These are phyloP conservation scores for Varecia variegata DNA, from an alignment of 2,797 vertebrate species.

Conservation along the genomic window DNA sequence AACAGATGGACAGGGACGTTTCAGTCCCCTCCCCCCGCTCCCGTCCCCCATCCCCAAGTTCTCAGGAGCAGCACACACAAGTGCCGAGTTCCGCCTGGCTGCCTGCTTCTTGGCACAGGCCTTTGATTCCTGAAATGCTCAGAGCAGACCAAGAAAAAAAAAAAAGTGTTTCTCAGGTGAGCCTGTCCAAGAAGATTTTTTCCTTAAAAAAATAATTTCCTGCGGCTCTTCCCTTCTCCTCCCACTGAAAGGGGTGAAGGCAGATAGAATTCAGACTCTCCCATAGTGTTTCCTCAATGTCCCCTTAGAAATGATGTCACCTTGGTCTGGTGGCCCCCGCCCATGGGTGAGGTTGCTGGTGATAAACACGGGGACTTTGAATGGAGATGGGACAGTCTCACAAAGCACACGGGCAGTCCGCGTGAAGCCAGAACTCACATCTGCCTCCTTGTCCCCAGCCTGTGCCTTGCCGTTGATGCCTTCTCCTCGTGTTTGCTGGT, in stretches of 20 bases:
- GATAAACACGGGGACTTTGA: background rate
- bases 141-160: constrained; percentile 46
- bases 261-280: background rate
- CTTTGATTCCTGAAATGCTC: constrained; percentile 73
- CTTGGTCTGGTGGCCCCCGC: background rate
- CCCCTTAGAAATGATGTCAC: background rate
- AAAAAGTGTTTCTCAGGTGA: constrained; percentile 43
- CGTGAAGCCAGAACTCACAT: constrained; percentile 61
- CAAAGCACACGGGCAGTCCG: background rate
- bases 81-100: constrained; percentile 23
- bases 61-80: constrained; percentile 15
- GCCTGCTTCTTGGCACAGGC: constrained; percentile 63
- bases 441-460: constrained; percentile 66
- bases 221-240: background rate
- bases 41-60: constrained; percentile 59
- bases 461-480: constrained; percentile 76
- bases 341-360: constrained; percentile 20
- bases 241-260: background rate
- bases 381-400: background rate
- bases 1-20: constrained; percentile 81
- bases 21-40: constrained; percentile 59
- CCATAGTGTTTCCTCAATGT: background rate
- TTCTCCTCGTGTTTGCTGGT: constrained; percentile 80
- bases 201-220: constrained; percentile 21
- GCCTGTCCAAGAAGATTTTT: background rate